Evolutionary conservation across 2,797 vertebrate genomes (phyloP).

Genomic region (Sebastes paucispinis): DNA sequence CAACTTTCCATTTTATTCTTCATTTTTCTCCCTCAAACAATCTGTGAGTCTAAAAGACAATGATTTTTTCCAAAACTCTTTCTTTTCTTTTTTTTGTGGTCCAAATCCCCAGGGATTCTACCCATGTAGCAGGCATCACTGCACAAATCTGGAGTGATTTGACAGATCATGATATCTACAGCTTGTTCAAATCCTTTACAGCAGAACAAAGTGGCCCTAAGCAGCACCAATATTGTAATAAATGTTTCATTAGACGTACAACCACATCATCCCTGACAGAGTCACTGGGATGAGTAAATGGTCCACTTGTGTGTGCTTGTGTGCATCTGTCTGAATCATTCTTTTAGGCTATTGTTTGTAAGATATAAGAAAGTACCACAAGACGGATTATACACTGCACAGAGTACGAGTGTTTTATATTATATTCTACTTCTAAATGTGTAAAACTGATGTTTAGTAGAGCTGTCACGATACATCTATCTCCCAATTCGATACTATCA

Average conservation of each 20-base stretch:
- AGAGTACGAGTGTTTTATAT: background rate
- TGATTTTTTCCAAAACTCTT: background rate
- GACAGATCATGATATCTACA: slow-evolving; percentile 1
- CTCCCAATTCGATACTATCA: no score
- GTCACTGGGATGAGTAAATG: background rate
- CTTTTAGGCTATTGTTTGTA: background rate
- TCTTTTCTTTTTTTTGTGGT: background rate
- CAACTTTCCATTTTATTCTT: background rate
- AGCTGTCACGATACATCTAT: no score
- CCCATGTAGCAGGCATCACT: background rate
- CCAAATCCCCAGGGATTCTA: background rate
- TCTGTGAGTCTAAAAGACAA: background rate
- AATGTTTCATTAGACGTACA: slow-evolving; percentile 16
- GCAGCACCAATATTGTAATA: background rate
- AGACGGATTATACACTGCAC: background rate
- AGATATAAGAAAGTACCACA: background rate
- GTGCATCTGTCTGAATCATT: background rate
- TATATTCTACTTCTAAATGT: background rate
- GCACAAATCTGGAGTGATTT: slow-evolving; percentile 6
- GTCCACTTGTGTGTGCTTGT: background rate
- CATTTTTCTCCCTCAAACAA: background rate
- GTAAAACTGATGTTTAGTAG: background rate
- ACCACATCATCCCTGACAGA: background rate
- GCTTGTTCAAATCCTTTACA: slow-evolving; percentile 1
- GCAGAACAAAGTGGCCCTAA: slow-evolving; percentile 17